Conservation (phyloP, 1,140 invertebrate species). For the Trichonephila inaurata region DNA sequence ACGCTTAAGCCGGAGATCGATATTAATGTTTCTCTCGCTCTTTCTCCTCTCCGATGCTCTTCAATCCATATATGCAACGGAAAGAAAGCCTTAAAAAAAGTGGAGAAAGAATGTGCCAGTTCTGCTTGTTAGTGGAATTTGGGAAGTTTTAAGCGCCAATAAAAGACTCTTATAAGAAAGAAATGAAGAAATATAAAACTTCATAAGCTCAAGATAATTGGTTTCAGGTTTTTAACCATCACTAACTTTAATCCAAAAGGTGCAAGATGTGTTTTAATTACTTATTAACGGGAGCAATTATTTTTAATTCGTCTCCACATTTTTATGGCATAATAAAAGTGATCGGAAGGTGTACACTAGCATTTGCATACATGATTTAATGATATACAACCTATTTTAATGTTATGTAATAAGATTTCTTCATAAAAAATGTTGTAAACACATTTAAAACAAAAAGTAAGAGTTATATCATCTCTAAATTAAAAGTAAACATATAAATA, state of each 20-base stretch:
- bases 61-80: background rate
- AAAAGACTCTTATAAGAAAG: background rate
- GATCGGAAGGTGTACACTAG: no score
- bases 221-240: background rate
- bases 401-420: no score
- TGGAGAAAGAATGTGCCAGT: constrained; percentile 8
- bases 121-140: background rate
- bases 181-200: background rate
- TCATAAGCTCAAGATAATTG: background rate
- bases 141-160: constrained; percentile 28
- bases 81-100: background rate
- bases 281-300: background rate
- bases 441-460: no score
- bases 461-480: no score
- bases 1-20: constrained; percentile 52
- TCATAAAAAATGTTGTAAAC: no score
- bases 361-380: no score
- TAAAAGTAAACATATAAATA: no score
- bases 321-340: no score
- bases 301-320: background rate
- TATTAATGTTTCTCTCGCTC: constrained; percentile 34
- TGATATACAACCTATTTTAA: no score
- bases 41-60: background rate
- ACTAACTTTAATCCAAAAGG: background rate
- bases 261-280: background rate